Base-by-base conservation (phyloP, 2,888 invertebrate species). In the Caenorhabditis angaria region DNA sequence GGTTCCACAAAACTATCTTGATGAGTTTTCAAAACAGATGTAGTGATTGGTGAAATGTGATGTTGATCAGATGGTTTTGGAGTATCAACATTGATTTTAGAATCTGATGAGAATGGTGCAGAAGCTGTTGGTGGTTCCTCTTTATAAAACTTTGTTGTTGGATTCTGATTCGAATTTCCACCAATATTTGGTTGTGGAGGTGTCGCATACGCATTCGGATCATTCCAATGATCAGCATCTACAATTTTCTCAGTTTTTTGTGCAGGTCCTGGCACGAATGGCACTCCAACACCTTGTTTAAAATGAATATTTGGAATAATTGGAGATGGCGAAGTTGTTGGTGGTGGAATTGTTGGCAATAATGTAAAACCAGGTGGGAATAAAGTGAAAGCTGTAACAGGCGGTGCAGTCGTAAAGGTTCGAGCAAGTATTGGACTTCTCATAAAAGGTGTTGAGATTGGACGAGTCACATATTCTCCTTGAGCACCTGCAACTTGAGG, bases 181-280 rank as follows among this genome's bases (percentile, higher is more conserved):
- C n/a, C n/a, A n/a, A n/a, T 48, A 5, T 8, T 5, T 53, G 20
- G 65, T 70, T 6, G 65, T 35, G 69, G 67, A 27, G 76, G 53
- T 48, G 76, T 71, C 2, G 65, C 67, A 29, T 71, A 67, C 1
- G 70, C 67, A 32, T 62, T 65, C 8, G 66, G 69, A 35, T 70
- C 62, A 29, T 69, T 76, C 78, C 78, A 78, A 32, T 72, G 69
- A 2, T 67, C 61, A 18, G 73, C 76, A 22, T 74, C 70, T 5
- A 79, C 65, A 61, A 70, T 5, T 20, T 47, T 18, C 14, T 53
- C 41, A 25, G 41, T 24, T 50, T 27, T 35, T 25, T 29, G 18
- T n/a, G n/a, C n/a, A 32, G 20, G 8, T 22, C 61, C 68, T 10
- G 66, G 66, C n/a, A 61, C 53, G 47, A 77, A 68, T 54, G 76